Conservation (phyloP, 1,140 invertebrate species). For the Pseudobourletiella spinata region DNA sequence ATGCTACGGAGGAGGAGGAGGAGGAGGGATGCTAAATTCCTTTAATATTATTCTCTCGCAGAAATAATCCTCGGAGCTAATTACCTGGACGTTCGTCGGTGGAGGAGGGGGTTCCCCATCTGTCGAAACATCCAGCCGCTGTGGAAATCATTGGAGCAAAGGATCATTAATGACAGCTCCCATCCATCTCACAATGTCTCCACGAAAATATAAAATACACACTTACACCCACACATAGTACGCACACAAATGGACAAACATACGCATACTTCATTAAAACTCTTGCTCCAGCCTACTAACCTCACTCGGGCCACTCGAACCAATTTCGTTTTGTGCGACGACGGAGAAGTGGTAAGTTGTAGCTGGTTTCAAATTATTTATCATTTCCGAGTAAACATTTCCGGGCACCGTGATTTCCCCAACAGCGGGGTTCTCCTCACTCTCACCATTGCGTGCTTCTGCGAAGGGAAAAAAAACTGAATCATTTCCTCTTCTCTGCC, state of each 20-base stretch:
- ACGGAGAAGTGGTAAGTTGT: conserved; percentile 47
- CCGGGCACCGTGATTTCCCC: conserved; percentile 13
- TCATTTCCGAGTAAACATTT: conserved; percentile 47
- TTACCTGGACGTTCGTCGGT: conserved; percentile 1
- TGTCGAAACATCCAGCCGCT: conserved; percentile 37
- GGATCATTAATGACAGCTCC: not conserved
- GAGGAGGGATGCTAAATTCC: no score
- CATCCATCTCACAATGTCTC: no score
- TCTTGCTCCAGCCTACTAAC: no score
- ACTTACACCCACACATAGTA: no score
- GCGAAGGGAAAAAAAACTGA: no score
- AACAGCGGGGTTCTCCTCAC: not conserved
- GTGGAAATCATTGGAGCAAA: conserved; percentile 4
- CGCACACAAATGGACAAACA: no score
- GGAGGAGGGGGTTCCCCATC: conserved; percentile 32
- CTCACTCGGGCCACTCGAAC: conserved; percentile 45
- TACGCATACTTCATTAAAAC: no score
- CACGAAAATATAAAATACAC: no score
- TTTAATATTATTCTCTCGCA: no score
- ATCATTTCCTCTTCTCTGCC: no score
- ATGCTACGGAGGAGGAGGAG: no score
- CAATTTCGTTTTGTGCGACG: conserved; percentile 46
- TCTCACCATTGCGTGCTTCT: not conserved
- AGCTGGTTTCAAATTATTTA: conserved; percentile 45
- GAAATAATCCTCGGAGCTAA: no score